Percentiles rank a stretch among this genome's conserved stretches.
phyloP scores from a whole-genome alignment of 2,888 invertebrate species.

The Koerneria pararmatus region DNA sequence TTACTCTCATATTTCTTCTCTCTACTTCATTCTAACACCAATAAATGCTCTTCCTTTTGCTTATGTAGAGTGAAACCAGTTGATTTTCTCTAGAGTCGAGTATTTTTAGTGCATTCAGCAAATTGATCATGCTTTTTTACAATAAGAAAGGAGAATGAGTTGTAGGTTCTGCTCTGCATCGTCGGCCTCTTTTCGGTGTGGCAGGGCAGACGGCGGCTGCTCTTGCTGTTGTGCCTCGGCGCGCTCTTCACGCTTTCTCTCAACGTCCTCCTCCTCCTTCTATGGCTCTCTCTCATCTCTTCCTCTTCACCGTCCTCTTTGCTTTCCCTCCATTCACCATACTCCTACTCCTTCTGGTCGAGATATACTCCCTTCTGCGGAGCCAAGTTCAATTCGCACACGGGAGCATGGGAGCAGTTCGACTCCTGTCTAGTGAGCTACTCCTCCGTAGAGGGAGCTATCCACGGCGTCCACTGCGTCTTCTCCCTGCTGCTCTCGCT shows the following conservation, averaged over 20 bases:
- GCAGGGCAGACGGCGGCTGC: constrained; percentile 14
- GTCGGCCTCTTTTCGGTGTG: constrained; percentile 15
- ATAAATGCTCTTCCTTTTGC: too few species aligned
- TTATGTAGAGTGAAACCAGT: too few species aligned
- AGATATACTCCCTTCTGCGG: constrained; percentile 15
- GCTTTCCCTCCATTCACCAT: constrained; percentile 16
- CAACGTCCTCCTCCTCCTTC: constrained; percentile 12
- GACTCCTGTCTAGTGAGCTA: constrained; percentile 13
- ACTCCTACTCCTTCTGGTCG: constrained; percentile 21
- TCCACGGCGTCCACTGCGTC: too few species aligned
- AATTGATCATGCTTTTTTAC: too few species aligned
- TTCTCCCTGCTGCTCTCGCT: constrained; percentile 1
- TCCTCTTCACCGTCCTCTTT: constrained; percentile 1
- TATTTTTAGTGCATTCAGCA: too few species aligned
- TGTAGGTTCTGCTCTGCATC: constrained; percentile 16
- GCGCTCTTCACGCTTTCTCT: constrained; percentile 1
- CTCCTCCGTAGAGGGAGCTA: constrained; percentile 1
- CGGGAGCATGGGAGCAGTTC: constrained; percentile 14
- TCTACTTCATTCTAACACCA: not conserved
- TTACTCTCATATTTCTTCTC: not conserved
- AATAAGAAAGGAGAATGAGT: not conserved
- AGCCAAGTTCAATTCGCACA: constrained; percentile 9
- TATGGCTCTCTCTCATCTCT: not conserved
- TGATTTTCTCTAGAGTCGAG: too few species aligned
- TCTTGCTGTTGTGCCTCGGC: constrained; percentile 1